Evolutionary conservation across 2,113 vertebrate species (phyloP).

Genomic region (Mustela nigripes): DNA sequence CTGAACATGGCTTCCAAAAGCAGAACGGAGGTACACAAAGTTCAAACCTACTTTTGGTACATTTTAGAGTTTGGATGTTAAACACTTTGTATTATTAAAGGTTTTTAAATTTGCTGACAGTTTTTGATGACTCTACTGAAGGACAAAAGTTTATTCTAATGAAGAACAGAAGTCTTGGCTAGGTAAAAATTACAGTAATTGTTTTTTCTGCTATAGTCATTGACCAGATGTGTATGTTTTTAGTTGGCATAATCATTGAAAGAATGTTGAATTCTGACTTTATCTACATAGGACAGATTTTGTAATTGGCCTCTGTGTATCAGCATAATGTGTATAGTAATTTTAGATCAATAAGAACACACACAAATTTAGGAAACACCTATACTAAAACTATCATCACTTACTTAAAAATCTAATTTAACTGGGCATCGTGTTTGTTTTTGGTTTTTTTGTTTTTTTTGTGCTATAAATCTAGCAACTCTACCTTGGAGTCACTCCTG

Average conservation of each 20-base stretch:
- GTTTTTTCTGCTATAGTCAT: neutral
- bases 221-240: neutral
- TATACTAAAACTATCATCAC: neutral
- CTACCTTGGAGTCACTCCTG: neutral
- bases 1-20: neutral
- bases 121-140: neutral
- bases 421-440: neutral
- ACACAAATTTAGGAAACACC: neutral
- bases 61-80: neutral
- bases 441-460: too few species aligned
- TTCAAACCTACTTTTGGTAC: neutral
- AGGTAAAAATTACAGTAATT: neutral
- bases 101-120: neutral
- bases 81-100: neutral
- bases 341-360: neutral
- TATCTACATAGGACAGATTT: neutral
- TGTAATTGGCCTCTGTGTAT: neutral
- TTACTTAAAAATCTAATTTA: neutral
- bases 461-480: neutral
- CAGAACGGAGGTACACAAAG: neutral
- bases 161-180: neutral
- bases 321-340: neutral
- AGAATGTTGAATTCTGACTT: neutral
- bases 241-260: neutral
- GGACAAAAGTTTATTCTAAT: neutral